Conservation (phyloP, 2,113 vertebrate species). For the Alouatta palliata region DNA sequence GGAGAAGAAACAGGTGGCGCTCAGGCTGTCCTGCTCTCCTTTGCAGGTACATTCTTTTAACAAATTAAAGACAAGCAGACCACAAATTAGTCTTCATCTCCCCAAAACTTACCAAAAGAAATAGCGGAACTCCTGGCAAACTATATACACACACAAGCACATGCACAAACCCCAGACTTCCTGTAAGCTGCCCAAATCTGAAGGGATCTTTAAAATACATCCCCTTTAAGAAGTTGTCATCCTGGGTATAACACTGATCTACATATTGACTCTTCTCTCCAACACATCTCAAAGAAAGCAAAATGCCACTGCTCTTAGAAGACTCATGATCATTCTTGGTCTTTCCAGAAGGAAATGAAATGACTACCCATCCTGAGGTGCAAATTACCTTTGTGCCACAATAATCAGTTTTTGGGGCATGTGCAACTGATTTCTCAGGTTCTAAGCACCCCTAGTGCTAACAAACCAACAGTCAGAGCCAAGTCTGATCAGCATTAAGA, state of each 20-base stretch:
- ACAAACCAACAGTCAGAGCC: neutral
- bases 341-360: neutral
- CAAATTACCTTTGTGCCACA: neutral
- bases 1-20: neutral
- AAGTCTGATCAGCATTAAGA: neutral
- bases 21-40: neutral
- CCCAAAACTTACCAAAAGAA: neutral
- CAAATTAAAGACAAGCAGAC: neutral
- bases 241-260: neutral
- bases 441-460: neutral
- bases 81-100: neutral
- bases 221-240: neutral
- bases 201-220: slow-evolving; percentile 5
- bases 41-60: neutral
- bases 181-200: neutral
- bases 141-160: neutral
- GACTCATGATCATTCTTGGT: neutral
- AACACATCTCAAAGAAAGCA: neutral
- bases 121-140: neutral
- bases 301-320: neutral
- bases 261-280: neutral
- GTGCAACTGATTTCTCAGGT: neutral
- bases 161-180: neutral
- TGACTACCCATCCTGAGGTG: neutral
- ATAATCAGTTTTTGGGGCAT: neutral